Evolutionary conservation across 2,113 vertebrate species (phyloP), one percentile per base, ranked within the genome.

Genomic region (Phalacrocorax pelagicus): DNA sequence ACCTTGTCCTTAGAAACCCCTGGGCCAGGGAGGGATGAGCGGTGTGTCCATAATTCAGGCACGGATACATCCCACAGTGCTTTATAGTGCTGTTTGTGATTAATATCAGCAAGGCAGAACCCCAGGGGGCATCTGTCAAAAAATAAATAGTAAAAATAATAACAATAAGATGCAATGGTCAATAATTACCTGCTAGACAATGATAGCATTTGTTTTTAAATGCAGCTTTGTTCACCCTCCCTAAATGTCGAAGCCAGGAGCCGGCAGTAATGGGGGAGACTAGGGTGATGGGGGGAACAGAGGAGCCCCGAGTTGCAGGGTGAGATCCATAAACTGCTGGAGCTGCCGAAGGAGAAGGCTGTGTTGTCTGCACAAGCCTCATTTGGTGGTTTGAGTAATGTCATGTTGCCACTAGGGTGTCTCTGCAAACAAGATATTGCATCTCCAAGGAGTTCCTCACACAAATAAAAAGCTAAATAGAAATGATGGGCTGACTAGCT

Each of bases 391-490:
- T 97, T 92, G 94, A 96, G 95, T 95, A 84, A 97, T 94, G 93
- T 88, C 40, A 18, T 63, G 67, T 84, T 91, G 91, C 95, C 91
- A 86, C 97, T 55, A 84, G 95, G 92, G 91, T 97, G 92, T 93
- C 96, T 97, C 97, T 92, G 87, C 92, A 96, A 97, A 96, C 46
- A 70, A 96, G 97, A 91, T 93, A 82, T 96, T 92, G 73, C 51
- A 19, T 95, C 95, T 95, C 97, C 93, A 78, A 84, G 97, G 96
- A 93, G 87, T 88, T 97, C 93, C 92, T 86, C 2, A 5, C 51
- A 11, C 92, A 96, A 95, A 97, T 90, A 94, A 95, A 95, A 93
- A 84, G 94, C 95, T 95, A 96, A 97, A 92, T 70, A 97, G 93
- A 93, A 97, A 92, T 95, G 96, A 96, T 69, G 91, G 81, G 92